A percentile compares a stretch with the other conserved stretches of the same genome.
These are phyloP conservation scores for Poeciliopsis paucimaculata DNA, from an alignment of 2,797 vertebrate genomes.

Conservation along the genomic window DNA sequence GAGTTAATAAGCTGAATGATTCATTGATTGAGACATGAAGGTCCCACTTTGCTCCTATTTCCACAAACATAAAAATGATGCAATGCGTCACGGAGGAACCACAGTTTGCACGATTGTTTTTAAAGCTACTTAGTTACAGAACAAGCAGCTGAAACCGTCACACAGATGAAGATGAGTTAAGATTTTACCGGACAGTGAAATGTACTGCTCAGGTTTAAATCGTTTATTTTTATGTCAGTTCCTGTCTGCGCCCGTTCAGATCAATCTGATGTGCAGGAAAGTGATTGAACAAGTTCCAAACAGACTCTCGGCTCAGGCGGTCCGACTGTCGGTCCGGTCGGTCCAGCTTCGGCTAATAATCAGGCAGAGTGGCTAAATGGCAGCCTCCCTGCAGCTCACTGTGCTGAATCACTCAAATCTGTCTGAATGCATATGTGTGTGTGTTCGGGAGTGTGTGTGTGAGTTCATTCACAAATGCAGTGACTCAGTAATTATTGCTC, in stretches of 20 bases:
- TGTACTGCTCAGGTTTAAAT: not conserved
- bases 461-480: conserved; percentile 51
- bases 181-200: conserved; percentile 12
- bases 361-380: conserved; percentile 55
- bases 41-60: not conserved
- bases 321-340: not conserved
- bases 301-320: conserved; percentile 45
- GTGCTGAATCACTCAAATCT: conserved; percentile 43
- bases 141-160: not conserved
- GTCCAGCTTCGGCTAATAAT: conserved; percentile 41
- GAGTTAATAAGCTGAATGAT: too few species aligned
- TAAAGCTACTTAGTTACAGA: not conserved
- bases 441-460: conserved; percentile 1
- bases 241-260: conserved; percentile 32
- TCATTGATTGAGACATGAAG: too few species aligned
- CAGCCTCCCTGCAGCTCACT: conserved; percentile 27
- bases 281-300: conserved; percentile 45
- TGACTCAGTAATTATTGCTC: conserved; percentile 46
- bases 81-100: not conserved
- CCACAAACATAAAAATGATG: not conserved
- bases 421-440: conserved; percentile 14
- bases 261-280: conserved; percentile 39
- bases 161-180: not conserved
- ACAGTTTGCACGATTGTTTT: not conserved
- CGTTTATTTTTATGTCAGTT: conserved; percentile 30